phyloP scores from a whole-genome alignment of 2,888 invertebrate genomes.

The Nectonema munidae region DNA sequence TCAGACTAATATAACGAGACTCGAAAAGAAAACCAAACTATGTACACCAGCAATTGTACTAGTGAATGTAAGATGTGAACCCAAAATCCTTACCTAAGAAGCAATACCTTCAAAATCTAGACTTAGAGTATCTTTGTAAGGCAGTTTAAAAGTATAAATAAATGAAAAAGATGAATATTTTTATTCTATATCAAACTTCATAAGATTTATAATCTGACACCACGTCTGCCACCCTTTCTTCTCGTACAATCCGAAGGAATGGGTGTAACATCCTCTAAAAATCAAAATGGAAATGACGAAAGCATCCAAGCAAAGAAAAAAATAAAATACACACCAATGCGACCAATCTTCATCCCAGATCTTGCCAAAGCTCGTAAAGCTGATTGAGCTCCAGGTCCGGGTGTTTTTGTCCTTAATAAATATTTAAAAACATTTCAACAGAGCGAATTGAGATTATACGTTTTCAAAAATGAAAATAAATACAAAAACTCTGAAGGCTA shows the following conservation, averaged over 20 bases:
- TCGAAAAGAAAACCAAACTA: no score
- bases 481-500: no score
- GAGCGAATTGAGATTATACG: neutral
- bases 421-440: conserved; percentile 12
- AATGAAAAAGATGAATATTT: no score
- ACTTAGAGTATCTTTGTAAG: no score
- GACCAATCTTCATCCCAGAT: conserved; percentile 93
- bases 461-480: conserved; percentile 1
- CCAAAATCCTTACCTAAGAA: no score
- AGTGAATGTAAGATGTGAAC: no score
- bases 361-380: conserved; percentile 87
- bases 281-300: conserved; percentile 9
- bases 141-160: no score
- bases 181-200: no score
- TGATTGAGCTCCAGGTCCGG: conserved; percentile 80
- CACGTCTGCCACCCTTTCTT: conserved; percentile 97
- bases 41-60: no score
- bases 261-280: conserved; percentile 58
- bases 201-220: conserved; percentile 64
- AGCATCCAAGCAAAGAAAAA: neutral
- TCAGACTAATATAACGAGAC: no score
- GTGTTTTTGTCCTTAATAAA: conserved; percentile 50
- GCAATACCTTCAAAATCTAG: no score
- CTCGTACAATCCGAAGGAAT: conserved; percentile 95
- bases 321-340: conserved; percentile 37